Evolutionary conservation across 2,113 vertebrate species (phyloP).

Genomic region (Poeciliopsis retropinna): DNA sequence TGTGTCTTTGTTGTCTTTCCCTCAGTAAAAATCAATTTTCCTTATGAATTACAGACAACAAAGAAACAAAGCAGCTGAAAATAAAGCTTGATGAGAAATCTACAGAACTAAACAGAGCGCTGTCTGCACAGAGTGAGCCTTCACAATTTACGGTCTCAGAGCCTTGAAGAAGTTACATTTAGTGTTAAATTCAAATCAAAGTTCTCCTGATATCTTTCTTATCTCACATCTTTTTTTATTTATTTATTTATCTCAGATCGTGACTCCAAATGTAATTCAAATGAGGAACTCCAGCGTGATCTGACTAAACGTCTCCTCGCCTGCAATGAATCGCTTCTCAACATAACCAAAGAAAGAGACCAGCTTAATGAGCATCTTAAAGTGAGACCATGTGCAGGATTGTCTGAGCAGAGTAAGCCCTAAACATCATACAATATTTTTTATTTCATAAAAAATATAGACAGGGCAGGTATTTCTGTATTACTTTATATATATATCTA

Average conservation of each 20-base stretch:
- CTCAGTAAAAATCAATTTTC: too few relatives aligned
- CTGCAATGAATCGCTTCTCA: neutral
- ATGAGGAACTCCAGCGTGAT: neutral
- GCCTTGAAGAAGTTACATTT: too few relatives aligned
- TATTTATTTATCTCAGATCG: neutral
- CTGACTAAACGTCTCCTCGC: neutral
- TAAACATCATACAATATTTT: neutral
- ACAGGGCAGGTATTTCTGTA: too few relatives aligned
- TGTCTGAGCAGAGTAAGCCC: conserved; percentile 22
- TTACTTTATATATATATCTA: too few relatives aligned
- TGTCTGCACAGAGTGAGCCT: neutral
- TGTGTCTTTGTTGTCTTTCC: too few relatives aligned
- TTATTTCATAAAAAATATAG: too few relatives aligned
- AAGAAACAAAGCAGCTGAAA: too few relatives aligned
- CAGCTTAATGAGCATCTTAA: neutral
- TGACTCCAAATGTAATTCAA: neutral
- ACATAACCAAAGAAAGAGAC: conserved; percentile 12
- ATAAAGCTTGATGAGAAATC: neutral
- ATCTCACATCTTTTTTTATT: neutral
- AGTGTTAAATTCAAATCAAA: too few relatives aligned
- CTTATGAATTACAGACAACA: too few relatives aligned
- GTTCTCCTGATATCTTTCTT: too few relatives aligned
- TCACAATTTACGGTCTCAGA: neutral
- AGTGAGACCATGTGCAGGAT: neutral
- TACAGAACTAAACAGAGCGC: neutral